Base-by-base conservation (phyloP, 2,797 vertebrate species). In the Strix occidentalis region DNA sequence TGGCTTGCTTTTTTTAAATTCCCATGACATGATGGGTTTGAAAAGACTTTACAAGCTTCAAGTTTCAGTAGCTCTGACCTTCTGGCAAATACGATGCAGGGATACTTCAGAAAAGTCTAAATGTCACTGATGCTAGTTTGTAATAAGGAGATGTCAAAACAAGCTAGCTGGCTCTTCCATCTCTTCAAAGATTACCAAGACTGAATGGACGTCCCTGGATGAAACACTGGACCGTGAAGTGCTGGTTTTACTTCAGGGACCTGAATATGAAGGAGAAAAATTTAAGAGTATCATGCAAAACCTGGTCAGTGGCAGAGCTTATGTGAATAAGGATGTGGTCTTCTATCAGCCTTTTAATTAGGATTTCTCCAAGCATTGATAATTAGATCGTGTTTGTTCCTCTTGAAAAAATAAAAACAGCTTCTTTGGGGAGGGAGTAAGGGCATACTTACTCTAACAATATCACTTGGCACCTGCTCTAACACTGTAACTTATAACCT, bases 201-300 rank as follows among this genome's bases (percentile, higher is more conserved):
- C 87, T 24, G 96, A 97, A 31, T n/a, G 88, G 95, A 81, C 1
- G 0, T 71, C 97, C 3, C 91, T 98, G 91, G 98, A 99, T 66
- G 97, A 98, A 94, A 98, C 98, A 0, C 95, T 99, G 96, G 98
- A 99, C 94, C 97, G 95, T 90, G 99, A 99, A 88, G 98, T 98
- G 78, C 95, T 98, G 31, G 51, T 98, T 75, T 97, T 99, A 84
- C 96, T 99, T 43, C 98, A 98, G 92, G 98, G 98, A 20, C 97
- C 98, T 23, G 98, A 99, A 37, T 97, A 98, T 45, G 95, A 96
- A 18, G 97, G 98, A 64, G 91, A 97, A 68, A 98, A 98, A 85
- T 98, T 99, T 92, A 98, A 96, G 93, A 81, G 68, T 46, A 78
- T 97, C 10, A 75, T 99, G 26, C 95, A 93, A 89, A 98, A 98